phyloP scores from a whole-genome alignment of 2,113 vertebrate species.

The Oplegnathus fasciatus region DNA sequence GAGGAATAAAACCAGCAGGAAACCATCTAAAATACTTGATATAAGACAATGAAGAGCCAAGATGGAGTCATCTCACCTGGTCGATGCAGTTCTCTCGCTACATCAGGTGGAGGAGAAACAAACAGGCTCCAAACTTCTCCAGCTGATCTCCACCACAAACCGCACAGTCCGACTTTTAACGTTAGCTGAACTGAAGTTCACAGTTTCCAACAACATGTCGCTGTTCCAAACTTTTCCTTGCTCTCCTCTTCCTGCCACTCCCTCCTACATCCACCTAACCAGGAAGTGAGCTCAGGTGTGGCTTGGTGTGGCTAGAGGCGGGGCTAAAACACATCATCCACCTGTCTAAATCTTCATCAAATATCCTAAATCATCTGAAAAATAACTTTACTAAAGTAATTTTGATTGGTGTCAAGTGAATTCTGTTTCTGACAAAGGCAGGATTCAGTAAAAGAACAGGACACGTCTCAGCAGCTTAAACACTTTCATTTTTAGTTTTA shows the following conservation, averaged over 20 bases:
- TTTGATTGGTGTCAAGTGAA: too few species aligned
- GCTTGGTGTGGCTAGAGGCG: background rate
- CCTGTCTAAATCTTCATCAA: background rate
- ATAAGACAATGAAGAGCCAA: too few species aligned
- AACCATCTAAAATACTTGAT: background rate
- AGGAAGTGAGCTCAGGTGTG: conserved; percentile 7
- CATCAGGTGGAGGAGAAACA: background rate
- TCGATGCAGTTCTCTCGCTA: background rate
- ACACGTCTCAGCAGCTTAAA: too few species aligned
- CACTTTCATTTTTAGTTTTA: too few species aligned
- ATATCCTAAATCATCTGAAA: too few species aligned
- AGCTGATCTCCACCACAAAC: background rate
- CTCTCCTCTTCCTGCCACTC: background rate
- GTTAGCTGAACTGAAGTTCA: too few species aligned
- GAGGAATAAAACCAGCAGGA: background rate
- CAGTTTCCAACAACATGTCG: background rate
- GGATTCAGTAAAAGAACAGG: too few species aligned
- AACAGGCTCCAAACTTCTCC: background rate
- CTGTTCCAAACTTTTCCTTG: background rate
- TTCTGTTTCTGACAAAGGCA: too few species aligned
- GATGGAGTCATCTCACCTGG: background rate
- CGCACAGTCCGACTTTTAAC: too few species aligned
- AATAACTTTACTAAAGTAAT: too few species aligned
- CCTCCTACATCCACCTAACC: background rate
- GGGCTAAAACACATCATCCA: background rate